These are phyloP conservation scores for Microcebus ravelobensis DNA, from an alignment of 2,113 vertebrate species.

Conservation along the genomic window DNA sequence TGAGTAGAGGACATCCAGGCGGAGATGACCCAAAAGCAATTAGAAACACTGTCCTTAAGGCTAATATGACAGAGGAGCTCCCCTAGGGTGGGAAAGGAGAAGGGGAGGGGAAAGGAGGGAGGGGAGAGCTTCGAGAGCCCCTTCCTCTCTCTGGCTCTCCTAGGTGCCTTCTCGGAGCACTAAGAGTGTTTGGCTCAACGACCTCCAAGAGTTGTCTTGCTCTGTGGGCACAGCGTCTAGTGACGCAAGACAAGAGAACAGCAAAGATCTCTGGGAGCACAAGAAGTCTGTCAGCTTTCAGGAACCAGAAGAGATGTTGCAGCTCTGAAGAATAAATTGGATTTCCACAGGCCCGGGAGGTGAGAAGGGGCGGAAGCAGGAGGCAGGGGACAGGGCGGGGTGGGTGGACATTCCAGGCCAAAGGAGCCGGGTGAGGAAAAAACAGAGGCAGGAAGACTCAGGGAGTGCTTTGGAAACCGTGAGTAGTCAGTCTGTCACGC, in stretches of 20 bases:
- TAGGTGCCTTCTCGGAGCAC: not conserved
- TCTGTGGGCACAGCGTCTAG: not conserved
- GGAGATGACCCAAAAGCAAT: not conserved
- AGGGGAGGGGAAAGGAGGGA: no score
- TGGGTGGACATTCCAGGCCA: not conserved
- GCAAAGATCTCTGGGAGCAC: not conserved
- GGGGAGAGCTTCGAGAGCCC: not conserved
- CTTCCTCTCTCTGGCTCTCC: not conserved
- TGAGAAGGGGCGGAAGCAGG: not conserved
- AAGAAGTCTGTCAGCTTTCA: constrained; percentile 1
- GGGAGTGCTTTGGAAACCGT: constrained; percentile 30
- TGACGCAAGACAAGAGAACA: not conserved
- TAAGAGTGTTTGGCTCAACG: not conserved
- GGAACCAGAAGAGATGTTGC: not conserved
- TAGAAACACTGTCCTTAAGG: not conserved
- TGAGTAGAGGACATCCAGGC: not conserved
- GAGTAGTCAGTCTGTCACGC: not conserved
- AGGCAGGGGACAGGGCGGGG: not conserved
- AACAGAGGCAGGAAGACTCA: constrained; percentile 13
- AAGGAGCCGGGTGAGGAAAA: constrained; percentile 7
- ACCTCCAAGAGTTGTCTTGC: not conserved
- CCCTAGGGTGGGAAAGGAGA: not conserved
- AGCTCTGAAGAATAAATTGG: not conserved
- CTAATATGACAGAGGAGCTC: not conserved
- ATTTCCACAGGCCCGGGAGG: constrained; percentile 1